Evolutionary conservation across 2,113 vertebrate genomes (phyloP).

Genomic region (Neolamprologus hecqui): DNA sequence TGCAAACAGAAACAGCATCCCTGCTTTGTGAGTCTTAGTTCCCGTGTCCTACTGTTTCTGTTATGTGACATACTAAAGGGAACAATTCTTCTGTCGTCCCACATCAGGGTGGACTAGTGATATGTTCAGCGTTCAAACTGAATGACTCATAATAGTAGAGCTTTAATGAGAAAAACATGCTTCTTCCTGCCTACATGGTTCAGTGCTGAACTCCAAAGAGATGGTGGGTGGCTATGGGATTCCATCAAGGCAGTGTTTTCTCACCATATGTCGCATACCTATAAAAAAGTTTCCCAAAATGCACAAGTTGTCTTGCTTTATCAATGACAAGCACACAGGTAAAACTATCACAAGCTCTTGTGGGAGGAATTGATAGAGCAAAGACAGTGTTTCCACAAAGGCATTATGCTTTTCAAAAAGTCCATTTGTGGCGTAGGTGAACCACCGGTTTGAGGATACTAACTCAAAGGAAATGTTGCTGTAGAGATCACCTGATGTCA

Average conservation of each 20-base stretch:
- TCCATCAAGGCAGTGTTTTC: neutral
- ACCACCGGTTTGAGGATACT: neutral
- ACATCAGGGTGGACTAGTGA: neutral
- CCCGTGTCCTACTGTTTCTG: neutral
- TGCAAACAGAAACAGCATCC: neutral
- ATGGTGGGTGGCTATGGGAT: neutral
- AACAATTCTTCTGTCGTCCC: slow-evolving; percentile 11
- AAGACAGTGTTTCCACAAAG: neutral
- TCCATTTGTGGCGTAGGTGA: neutral
- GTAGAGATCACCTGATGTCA: slow-evolving; percentile 11
- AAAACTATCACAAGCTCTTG: neutral
- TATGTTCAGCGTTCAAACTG: neutral
- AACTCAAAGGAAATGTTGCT: neutral
- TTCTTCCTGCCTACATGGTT: slow-evolving; percentile 9
- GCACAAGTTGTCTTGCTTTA: neutral
- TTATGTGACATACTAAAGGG: slow-evolving; percentile 22
- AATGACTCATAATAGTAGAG: slow-evolving; percentile 17
- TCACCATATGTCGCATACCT: neutral
- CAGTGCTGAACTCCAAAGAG: neutral
- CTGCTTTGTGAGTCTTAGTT: slow-evolving; percentile 3
- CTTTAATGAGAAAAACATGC: slow-evolving; percentile 33
- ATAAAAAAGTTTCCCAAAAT: neutral
- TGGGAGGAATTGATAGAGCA: neutral
- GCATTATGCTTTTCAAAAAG: neutral
- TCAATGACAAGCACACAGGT: neutral